phyloP scores from a whole-genome alignment of 2,888 invertebrate genomes.

The Coecobrya sp. region DNA sequence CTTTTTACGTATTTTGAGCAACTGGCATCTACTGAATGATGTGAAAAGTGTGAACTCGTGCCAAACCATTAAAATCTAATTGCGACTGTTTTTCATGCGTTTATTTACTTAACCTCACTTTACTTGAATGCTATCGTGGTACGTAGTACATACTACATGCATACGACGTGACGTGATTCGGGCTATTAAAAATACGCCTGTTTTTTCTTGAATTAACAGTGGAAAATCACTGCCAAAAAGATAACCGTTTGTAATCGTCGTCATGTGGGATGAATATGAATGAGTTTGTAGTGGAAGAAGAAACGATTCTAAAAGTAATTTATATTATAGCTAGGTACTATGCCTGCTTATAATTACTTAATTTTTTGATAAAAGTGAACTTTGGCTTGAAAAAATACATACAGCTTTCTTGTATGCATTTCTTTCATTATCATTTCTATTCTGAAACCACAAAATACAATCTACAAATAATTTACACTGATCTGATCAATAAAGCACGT shows the following conservation, averaged over 20 bases:
- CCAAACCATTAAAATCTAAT: constrained; percentile 78
- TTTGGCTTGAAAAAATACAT: too few species aligned
- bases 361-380: not conserved
- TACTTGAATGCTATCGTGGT: not conserved
- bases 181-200: constrained; percentile 38
- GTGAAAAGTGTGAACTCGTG: constrained; percentile 74
- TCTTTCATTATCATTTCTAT: too few species aligned
- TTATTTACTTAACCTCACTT: constrained; percentile 46
- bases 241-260: too few species aligned
- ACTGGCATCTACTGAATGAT: constrained; percentile 44
- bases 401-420: too few species aligned
- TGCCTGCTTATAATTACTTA: not conserved
- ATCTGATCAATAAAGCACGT: too few species aligned
- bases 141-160: not conserved
- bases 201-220: constrained; percentile 72
- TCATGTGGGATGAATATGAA: constrained; percentile 61
- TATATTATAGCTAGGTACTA: not conserved
- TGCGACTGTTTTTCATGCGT: constrained; percentile 47
- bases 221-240: constrained; percentile 76
- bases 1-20: constrained; percentile 25
- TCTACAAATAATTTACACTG: too few species aligned
- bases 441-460: too few species aligned
- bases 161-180: constrained; percentile 59
- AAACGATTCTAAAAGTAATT: not conserved
- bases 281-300: not conserved